Evolutionary conservation across 2,113 vertebrate species (phyloP).

Genomic region (Melospiza georgiana): DNA sequence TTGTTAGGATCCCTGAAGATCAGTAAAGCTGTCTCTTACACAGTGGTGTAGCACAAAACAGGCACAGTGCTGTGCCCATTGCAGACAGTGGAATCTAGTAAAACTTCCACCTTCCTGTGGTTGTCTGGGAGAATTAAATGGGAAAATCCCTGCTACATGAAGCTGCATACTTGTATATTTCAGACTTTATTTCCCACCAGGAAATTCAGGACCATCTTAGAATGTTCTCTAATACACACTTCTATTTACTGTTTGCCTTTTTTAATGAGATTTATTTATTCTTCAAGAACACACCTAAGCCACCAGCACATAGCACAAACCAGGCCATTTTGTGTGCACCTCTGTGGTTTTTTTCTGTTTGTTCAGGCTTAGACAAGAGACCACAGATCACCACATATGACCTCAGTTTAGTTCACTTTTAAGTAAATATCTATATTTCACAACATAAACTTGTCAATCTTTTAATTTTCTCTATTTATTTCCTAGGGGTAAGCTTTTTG

Average conservation of each 20-base stretch:
- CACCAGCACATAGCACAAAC: background rate
- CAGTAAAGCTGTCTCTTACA: background rate
- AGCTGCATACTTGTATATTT: background rate
- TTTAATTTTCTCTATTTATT: background rate
- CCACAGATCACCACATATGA: background rate
- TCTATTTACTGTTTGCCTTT: background rate
- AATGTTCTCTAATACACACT: background rate
- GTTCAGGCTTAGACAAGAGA: background rate
- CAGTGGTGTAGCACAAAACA: background rate
- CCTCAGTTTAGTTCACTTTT: background rate
- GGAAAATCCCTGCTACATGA: background rate
- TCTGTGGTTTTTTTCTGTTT: background rate
- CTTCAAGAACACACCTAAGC: background rate
- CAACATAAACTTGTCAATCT: background rate
- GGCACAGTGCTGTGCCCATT: background rate
- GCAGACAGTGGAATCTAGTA: background rate
- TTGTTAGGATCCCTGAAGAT: background rate
- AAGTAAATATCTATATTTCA: background rate
- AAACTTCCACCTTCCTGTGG: background rate
- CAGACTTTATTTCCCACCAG: background rate
- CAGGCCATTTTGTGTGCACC: background rate
- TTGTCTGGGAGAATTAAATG: background rate
- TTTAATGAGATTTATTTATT: background rate
- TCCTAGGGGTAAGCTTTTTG: background rate
- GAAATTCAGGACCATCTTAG: background rate